Base-by-base conservation (phyloP, 2,888 invertebrate genomes). In the Nudaria mundana region DNA sequence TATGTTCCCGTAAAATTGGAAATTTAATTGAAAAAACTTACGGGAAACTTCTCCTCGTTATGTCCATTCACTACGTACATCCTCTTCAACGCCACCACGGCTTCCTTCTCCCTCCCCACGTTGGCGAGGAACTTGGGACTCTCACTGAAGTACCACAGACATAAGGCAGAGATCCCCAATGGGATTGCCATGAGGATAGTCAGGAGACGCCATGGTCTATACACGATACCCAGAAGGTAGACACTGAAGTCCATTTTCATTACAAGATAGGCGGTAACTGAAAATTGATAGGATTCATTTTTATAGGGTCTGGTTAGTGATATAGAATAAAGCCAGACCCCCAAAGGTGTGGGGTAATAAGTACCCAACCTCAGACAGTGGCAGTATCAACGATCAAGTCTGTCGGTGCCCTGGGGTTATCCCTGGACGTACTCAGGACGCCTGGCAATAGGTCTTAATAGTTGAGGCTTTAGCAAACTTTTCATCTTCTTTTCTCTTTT, bases 61-160 rank as follows among this genome's bases (percentile, higher is more conserved):
- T 76, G 66, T 1, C 91, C 91, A 66, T 94, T 94, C 12, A 83
- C 70, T 0, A 75, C 64, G 56, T 91, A 93, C 30, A 94, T 92
- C 51, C 71, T 85, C 48, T 74, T 76, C 51, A 94, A 83, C 1
- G 93, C 89, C 1, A 76, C 54, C 8, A 94, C 64, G 0, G 94
- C 94, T 45, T 93, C 91, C 0, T 90, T 84, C 31, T 87, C 89
- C 23, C 89, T 84, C 2, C 93, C 92, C 20, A 91, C 90, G 28
- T 92, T 91, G 73, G 93, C 91, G 3, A 94, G 79, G 68, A 93
- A 95, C 73, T 94, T 94, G 3, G 95, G 95, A 65, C 94, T 95
- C 71, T 95, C 95, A 6, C 92, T 90, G 58, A 91, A 90, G 54
- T 90, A 87, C 52, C 90, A 84, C 12, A 93, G 78, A 26, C 91